Percentiles rank a stretch among this genome's conserved stretches.
Conservation (phyloP, 1,140 invertebrate species). For the Listronotus oregonensis region DNA sequence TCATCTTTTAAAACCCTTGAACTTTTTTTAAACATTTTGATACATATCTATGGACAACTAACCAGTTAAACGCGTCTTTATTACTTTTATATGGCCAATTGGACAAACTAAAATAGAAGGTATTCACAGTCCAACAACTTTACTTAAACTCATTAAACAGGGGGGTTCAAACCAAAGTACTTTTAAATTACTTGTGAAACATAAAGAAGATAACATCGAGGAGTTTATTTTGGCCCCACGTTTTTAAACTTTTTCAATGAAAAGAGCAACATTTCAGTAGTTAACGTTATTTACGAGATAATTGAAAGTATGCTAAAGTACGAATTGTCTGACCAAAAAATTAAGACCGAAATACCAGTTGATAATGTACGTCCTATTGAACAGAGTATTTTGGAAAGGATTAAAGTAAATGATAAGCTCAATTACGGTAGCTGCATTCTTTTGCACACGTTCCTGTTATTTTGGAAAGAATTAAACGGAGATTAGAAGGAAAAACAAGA, state of each 20-base stretch:
- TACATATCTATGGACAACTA: slow-evolving; percentile 70
- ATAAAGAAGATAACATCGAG: slow-evolving; percentile 52
- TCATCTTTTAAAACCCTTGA: slow-evolving; percentile 65
- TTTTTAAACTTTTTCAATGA: slow-evolving; percentile 74
- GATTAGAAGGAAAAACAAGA: slow-evolving; percentile 63
- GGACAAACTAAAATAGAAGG: slow-evolving; percentile 79
- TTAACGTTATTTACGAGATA: slow-evolving; percentile 75
- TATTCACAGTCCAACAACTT: slow-evolving; percentile 79
- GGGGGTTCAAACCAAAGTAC: slow-evolving; percentile 81
- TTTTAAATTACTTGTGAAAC: slow-evolving; percentile 72
- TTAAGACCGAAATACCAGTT: slow-evolving; percentile 51
- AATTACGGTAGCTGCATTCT: slow-evolving; percentile 78
- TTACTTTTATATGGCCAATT: slow-evolving; percentile 81
- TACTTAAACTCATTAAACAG: slow-evolving; percentile 76
- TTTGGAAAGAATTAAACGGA: slow-evolving; percentile 71
- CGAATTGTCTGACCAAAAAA: slow-evolving; percentile 62
- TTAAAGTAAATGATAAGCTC: slow-evolving; percentile 56
- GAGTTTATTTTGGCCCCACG: slow-evolving; percentile 65
- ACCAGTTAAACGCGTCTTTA: slow-evolving; percentile 79
- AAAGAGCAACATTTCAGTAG: slow-evolving; percentile 69
- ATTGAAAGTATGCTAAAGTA: slow-evolving; percentile 78
- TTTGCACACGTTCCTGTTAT: slow-evolving; percentile 72
- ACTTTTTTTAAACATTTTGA: slow-evolving; percentile 83
- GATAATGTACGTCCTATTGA: slow-evolving; percentile 50
- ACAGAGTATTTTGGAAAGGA: slow-evolving; percentile 41